Conservation (phyloP, 2,888 invertebrate genomes). For the Pheosia gnoma region DNA sequence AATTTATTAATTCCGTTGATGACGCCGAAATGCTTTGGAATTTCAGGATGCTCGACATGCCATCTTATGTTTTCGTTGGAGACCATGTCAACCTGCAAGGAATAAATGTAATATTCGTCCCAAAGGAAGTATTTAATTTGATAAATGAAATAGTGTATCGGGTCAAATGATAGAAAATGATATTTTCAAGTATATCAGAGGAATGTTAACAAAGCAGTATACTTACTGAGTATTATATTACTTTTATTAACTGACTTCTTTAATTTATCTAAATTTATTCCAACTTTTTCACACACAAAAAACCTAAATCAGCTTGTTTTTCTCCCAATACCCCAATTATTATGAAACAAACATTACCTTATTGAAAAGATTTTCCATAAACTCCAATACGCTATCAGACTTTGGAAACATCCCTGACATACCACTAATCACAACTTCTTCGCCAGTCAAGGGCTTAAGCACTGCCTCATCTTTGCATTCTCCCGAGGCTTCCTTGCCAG, state of each 20-base stretch:
- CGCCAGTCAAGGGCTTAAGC: constrained; percentile 53
- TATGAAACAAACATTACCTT: constrained; percentile 56
- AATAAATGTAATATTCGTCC: neutral
- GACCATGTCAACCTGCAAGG: constrained; percentile 88
- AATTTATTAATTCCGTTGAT: constrained; percentile 85
- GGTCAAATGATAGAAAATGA: too few relatives aligned
- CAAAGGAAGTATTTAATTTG: too few relatives aligned
- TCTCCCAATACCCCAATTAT: too few relatives aligned
- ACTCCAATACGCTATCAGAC: constrained; percentile 85
- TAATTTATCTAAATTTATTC: too few relatives aligned
- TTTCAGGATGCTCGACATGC: constrained; percentile 82
- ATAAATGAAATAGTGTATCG: too few relatives aligned
- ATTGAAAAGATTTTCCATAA: constrained; percentile 85
- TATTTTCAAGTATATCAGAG: too few relatives aligned
- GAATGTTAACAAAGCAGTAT: too few relatives aligned
- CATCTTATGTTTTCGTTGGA: constrained; percentile 13
- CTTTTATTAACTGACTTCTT: too few relatives aligned
- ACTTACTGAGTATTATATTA: too few relatives aligned
- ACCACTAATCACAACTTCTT: constrained; percentile 84
- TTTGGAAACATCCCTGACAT: constrained; percentile 86
- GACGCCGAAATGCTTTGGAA: constrained; percentile 86
- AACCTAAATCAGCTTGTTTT: too few relatives aligned
- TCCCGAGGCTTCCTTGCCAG: neutral
- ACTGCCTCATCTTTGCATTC: neutral
- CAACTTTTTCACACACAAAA: too few relatives aligned